Evolutionary conservation across 2,797 vertebrate species (phyloP), one percentile per base, ranked within the genome.

Genomic region (Pogonophryne albipinna): DNA sequence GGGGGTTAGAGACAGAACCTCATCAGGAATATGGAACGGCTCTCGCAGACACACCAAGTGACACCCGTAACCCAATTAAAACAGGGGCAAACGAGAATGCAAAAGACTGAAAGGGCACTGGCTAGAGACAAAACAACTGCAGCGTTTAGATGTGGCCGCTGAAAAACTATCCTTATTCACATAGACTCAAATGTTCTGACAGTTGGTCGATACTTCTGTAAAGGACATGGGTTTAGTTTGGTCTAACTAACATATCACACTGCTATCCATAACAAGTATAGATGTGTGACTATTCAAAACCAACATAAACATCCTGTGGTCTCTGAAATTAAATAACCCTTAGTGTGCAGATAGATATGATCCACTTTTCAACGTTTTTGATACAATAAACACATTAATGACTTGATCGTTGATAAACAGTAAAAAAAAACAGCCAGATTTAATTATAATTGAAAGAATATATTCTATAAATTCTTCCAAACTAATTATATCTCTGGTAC

Each of bases 11-110:
- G 75, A 85, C 58, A 42, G 34, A 80, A 74, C 83, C 74, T 91
- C 78, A 89, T 89, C 81, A 85, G 77, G 75, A 87, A 88, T 89
- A 72, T 91, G 80, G 85, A 86, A 68, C 83, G 76, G 56, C 82
- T 90, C 80, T 79, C 19, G 3, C 74, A 87, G 74, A 77, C 71
- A 81, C 72, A 80, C 46, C 62, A 20, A 84, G 74, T 83, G 81
- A 78, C 80, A 87, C 52, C 66, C 52, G 31, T 85, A 90, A 90
- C 85, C 87, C 79, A 87, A 68, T 89, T 91, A 86, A 81, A 84
- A 83, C 44, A 77, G 61, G 63, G 74, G 74, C 80, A 72, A 78
- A 79, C 67, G 59, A 82, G 52, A 68, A 84, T 41, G 55, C 65
- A 66, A 78, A 76, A 74, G 38, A 75, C 44, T 52, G 52, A 58